A percentile compares a stretch with the other conserved stretches of the same genome.
These are phyloP conservation scores for Sebastes umbrosus DNA, from an alignment of 2,797 vertebrate genomes.

Conservation along the genomic window DNA sequence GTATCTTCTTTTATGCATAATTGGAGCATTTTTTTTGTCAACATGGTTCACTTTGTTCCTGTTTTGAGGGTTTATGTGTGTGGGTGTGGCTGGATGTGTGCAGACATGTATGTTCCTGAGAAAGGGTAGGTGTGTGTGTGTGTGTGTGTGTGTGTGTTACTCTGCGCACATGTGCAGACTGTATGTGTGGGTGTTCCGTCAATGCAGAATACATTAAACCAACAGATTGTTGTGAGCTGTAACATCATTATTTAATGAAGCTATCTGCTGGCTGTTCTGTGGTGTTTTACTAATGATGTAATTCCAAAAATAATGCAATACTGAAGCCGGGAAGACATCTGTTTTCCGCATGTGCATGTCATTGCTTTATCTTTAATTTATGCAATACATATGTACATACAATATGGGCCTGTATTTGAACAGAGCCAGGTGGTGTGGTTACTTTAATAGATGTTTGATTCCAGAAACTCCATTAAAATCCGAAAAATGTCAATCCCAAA, in stretches of 20 bases:
- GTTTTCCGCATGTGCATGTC: not conserved
- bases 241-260: slow-evolving; percentile 48
- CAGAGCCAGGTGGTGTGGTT: not conserved
- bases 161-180: not conserved
- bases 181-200: slow-evolving; percentile 16
- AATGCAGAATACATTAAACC: slow-evolving; percentile 36
- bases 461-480: not conserved
- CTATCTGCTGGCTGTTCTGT: slow-evolving; percentile 30
- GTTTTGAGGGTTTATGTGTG: not conserved
- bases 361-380: slow-evolving; percentile 1
- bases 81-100: not conserved
- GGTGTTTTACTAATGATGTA: slow-evolving; percentile 36
- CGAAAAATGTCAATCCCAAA: not conserved
- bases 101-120: not conserved
- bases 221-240: slow-evolving; percentile 41
- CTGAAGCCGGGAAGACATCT: slow-evolving; percentile 19
- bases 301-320: slow-evolving; percentile 39
- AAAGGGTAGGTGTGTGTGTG: not conserved
- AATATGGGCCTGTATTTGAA: not conserved
- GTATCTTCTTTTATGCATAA: slow-evolving; percentile 64
- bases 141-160: not conserved
- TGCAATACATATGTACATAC: not conserved
- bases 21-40: slow-evolving; percentile 61
- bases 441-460: not conserved
- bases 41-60: slow-evolving; percentile 30